Evolutionary conservation across 2,888 invertebrate genomes (phyloP), one percentile per base, ranked within the genome.

Genomic region (Coremacera marginata): DNA sequence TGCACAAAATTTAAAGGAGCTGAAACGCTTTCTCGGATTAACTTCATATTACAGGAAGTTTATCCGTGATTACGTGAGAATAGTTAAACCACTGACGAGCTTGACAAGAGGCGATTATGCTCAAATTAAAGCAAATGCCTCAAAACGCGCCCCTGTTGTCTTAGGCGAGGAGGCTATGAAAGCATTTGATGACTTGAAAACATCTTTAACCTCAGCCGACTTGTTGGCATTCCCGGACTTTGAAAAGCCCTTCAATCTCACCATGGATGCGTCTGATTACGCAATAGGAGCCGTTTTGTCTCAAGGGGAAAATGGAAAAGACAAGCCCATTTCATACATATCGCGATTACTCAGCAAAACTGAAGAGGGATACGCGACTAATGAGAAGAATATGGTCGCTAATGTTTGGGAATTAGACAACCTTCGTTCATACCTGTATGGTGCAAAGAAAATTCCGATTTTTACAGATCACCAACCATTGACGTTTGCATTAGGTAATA

Each of bases 341-440:
- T 75, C 52, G 3, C 31, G 68, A 11, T 60, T 25, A 2, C 25
- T 75, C 19, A 57, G 22, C 57, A 31, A 55, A 44, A 68, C 65
- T 4, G 73, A 73, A 31, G 31, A 31, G 5, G 31, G 31, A 31
- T 31, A 31, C 31, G 31, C 31, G 31, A 31, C 31, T 31, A 67
- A 79, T 14, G 79, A 76, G 37, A 76, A 76, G 11, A 76, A 79
- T n/a, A 73, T 77, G 76, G n/a, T 79, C 1, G 77, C 31, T 72
- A 1, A 78, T 78, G 75, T 78, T 0, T 78, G 77, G 79, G 77
- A 70, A 49, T n/a, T 77, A 14, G 70, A n/a, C 49, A 76, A 75
- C 25, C 49, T 76, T 3, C n/a, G 77, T 16, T 77, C 76, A 14
- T 79, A 79, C 34, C 31, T 79, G 2, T 79, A 79, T 27, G 77